Percentiles rank a stretch among this genome's conserved stretches.
Evolutionary conservation across 2,797 vertebrate genomes (phyloP).

Genomic region (Pangasius djambal): DNA sequence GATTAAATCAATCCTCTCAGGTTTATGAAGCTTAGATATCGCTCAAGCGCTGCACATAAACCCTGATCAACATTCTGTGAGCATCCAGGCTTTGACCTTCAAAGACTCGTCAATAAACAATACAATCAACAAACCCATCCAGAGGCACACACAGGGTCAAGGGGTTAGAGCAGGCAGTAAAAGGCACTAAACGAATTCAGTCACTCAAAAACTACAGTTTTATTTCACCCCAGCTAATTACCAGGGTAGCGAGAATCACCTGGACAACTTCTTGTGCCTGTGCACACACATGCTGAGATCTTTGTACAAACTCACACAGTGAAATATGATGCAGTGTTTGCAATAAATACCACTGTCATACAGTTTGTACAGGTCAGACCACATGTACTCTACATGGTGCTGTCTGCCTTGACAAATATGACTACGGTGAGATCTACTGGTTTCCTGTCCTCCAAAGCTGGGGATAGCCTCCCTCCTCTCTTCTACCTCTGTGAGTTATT

Average conservation of each 20-base stretch:
- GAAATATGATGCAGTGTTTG: not conserved
- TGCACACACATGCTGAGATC: not conserved
- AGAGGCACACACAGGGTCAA: conserved; percentile 15
- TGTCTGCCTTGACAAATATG: not conserved
- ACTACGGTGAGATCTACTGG: not conserved
- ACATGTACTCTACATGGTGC: not conserved
- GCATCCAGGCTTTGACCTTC: conserved; percentile 41
- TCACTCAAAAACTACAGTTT: not conserved
- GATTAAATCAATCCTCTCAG: conserved; percentile 47
- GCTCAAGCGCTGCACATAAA: conserved; percentile 34
- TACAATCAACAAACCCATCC: conserved; percentile 34
- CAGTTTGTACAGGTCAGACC: not conserved
- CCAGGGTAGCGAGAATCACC: not conserved
- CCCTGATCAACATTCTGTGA: conserved; percentile 30
- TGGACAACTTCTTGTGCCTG: not conserved
- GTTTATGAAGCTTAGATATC: conserved; percentile 37
- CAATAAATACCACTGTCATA: not conserved
- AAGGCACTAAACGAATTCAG: not conserved
- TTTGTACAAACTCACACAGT: not conserved
- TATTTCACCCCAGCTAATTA: not conserved
- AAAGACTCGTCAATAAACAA: conserved; percentile 49
- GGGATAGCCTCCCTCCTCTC: not conserved
- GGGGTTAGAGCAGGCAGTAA: conserved; percentile 31
- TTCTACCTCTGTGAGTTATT: not conserved
- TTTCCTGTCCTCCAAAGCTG: not conserved